Percentiles rank a stretch among this genome's conserved stretches.
Evolutionary conservation across 2,888 invertebrate species (phyloP).

Genomic region (Malthinus seriepunctatus): DNA sequence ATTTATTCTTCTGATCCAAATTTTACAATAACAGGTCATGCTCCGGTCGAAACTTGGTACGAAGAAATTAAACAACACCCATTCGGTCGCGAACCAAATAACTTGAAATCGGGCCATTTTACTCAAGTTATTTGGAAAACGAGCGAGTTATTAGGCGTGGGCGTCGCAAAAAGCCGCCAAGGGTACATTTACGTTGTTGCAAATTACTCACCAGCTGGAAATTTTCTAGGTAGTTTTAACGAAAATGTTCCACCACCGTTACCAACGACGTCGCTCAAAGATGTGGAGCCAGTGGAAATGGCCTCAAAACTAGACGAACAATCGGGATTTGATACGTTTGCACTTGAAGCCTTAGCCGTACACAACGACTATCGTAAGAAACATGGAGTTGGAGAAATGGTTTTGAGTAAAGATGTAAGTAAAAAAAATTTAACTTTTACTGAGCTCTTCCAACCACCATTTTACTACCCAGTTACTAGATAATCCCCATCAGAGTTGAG

Average conservation of each 20-base stretch:
- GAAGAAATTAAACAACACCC: constrained; percentile 65
- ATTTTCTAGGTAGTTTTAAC: constrained; percentile 75
- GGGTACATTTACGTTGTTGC: constrained; percentile 85
- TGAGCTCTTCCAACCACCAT: no score
- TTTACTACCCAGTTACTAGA: no score
- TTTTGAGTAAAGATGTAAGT: constrained; percentile 57
- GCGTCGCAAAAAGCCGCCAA: constrained; percentile 68
- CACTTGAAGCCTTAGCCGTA: constrained; percentile 58
- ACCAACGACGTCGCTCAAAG: constrained; percentile 31
- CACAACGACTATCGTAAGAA: constrained; percentile 66
- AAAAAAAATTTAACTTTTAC: no score
- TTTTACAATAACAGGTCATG: constrained; percentile 66
- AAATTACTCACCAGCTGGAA: constrained; percentile 90
- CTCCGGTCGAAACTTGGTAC: constrained; percentile 81
- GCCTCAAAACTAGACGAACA: constrained; percentile 11
- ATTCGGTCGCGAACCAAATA: constrained; percentile 66
- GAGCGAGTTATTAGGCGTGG: constrained; percentile 68
- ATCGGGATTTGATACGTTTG: constrained; percentile 48
- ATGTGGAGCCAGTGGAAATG: constrained; percentile 3
- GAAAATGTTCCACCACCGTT: constrained; percentile 68
- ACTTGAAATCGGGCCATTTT: constrained; percentile 69
- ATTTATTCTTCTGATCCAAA: constrained; percentile 74
- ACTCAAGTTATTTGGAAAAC: constrained; percentile 74
- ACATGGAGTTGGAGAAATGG: constrained; percentile 61
- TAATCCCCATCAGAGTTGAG: no score